Percentiles rank a stretch among this genome's conserved stretches.
Conservation (phyloP, 2,797 vertebrate genomes). For the Poecilia gillii region DNA sequence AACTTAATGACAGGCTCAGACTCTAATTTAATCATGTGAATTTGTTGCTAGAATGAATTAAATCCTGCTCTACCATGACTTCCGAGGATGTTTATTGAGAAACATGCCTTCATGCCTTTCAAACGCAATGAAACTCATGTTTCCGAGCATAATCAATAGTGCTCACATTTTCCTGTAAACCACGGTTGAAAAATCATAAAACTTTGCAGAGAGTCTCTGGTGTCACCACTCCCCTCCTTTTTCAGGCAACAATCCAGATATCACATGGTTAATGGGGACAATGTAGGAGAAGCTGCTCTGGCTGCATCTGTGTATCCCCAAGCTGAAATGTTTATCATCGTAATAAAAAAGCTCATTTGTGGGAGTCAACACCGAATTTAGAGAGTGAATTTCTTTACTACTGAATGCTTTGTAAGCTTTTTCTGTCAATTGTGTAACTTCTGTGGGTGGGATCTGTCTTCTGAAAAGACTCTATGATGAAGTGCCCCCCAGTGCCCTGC, state of each 20-base stretch:
- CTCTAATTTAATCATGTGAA: background rate
- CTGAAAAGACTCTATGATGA: slow-evolving; percentile 3
- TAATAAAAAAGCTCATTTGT: slow-evolving; percentile 4
- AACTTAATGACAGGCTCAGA: background rate
- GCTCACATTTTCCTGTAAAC: background rate
- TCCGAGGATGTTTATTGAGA: background rate
- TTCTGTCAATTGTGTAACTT: slow-evolving; percentile 4
- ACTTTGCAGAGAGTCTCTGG: background rate
- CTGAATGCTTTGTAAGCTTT: background rate
- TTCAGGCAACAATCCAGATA: background rate
- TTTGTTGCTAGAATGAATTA: background rate
- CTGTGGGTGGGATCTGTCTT: background rate
- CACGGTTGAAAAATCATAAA: background rate
- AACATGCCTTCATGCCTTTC: background rate
- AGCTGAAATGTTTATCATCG: background rate
- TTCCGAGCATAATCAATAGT: background rate
- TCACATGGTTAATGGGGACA: background rate
- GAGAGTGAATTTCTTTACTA: background rate
- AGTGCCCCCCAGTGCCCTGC: background rate
- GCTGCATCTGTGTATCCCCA: background rate
- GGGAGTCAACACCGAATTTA: background rate
- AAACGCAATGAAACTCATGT: background rate
- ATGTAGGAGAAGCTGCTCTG: background rate
- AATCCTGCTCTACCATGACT: background rate
- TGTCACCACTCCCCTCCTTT: background rate